Percentiles rank a stretch among this genome's conserved stretches.
Evolutionary conservation across 1,140 invertebrate species (phyloP).

Genomic region (Rhopalosiphum maidis): DNA sequence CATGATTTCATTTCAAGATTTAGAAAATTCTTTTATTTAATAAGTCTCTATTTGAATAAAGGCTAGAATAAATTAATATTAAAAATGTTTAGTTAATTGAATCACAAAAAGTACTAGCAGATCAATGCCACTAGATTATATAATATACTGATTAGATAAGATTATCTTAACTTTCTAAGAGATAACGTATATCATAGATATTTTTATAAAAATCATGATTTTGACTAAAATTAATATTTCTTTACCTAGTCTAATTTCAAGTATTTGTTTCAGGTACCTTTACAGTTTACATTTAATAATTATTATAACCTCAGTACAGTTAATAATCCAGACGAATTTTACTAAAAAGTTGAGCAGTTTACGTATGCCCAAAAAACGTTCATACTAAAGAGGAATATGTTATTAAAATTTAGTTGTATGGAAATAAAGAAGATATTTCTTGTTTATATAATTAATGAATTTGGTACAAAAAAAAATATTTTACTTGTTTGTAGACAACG

Average conservation of each 20-base stretch:
- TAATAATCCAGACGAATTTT: neutral
- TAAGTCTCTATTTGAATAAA: no score
- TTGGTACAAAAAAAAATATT: neutral
- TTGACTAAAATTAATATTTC: neutral
- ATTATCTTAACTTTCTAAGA: neutral
- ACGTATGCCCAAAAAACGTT: neutral
- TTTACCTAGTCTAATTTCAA: neutral
- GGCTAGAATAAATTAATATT: no score
- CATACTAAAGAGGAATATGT: neutral
- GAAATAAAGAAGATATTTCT: neutral
- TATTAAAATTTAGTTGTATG: neutral
- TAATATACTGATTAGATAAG: neutral
- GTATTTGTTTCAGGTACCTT: neutral
- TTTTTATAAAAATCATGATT: neutral
- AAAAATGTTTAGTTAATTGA: neutral
- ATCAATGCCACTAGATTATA: neutral
- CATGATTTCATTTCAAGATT: no score
- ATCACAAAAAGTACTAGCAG: neutral
- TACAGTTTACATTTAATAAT: neutral
- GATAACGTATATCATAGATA: neutral
- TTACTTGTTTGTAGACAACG: slow-evolving; percentile 58
- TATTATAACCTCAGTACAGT: neutral
- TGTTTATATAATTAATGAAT: neutral
- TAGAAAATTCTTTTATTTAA: no score
- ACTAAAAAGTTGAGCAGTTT: neutral